Conservation (phyloP, 64 coral and sea anemone species). For the Acropora tenuis region DNA sequence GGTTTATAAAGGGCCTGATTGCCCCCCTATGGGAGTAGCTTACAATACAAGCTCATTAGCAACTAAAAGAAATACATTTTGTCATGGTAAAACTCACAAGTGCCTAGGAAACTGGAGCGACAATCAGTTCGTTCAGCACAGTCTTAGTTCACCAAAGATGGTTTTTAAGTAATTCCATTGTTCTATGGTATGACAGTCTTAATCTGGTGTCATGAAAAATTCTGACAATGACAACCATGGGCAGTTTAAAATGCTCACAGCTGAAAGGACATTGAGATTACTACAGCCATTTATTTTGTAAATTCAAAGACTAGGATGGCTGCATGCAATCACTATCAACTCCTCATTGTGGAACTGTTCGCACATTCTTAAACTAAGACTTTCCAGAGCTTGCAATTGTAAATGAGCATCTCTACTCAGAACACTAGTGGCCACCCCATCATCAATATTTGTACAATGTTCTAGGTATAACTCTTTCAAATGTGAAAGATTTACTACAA, state of each 20-base stretch:
- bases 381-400: too few relatives aligned
- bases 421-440: too few relatives aligned
- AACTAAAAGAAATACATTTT: too few relatives aligned
- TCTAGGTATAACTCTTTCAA: slow-evolving; percentile 43
- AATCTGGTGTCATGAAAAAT: slow-evolving; percentile 60
- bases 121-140: slow-evolving; percentile 24
- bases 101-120: not conserved
- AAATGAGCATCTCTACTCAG: too few relatives aligned
- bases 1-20: too few relatives aligned
- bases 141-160: slow-evolving; percentile 57
- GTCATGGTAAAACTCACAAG: too few relatives aligned
- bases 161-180: slow-evolving; percentile 45
- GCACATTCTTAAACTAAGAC: too few relatives aligned
- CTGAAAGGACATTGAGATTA: slow-evolving; percentile 50
- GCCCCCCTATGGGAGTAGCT: too few relatives aligned
- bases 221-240: slow-evolving; percentile 44
- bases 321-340: slow-evolving; percentile 42
- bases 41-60: too few relatives aligned
- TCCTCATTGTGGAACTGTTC: slow-evolving; percentile 50
- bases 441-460: too few relatives aligned
- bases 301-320: slow-evolving; percentile 49
- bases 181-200: slow-evolving; percentile 30
- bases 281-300: slow-evolving; percentile 49
- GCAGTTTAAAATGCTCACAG: slow-evolving; percentile 51
- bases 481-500: slow-evolving; percentile 33